These are phyloP conservation scores for Brachionus paranguensis DNA, from an alignment of 1,140 invertebrate species.

Conservation along the genomic window DNA sequence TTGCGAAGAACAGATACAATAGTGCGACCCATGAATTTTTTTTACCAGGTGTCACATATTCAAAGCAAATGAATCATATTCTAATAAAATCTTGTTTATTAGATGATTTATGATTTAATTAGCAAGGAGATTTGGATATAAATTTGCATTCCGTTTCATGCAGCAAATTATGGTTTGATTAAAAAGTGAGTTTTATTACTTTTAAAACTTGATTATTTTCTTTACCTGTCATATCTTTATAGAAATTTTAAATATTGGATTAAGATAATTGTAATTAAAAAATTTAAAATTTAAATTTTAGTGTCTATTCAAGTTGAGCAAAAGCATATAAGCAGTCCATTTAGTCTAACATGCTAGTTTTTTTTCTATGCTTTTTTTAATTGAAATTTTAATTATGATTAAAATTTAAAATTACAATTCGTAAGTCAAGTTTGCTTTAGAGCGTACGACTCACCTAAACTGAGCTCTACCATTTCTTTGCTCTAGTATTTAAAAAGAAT, in stretches of 20 bases:
- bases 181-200: constrained; percentile 3
- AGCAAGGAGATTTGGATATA: background rate
- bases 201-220: background rate
- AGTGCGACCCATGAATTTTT: background rate
- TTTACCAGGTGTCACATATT: background rate
- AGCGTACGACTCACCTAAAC: background rate
- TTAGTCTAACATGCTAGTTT: background rate
- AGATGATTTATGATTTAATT: constrained; percentile 33
- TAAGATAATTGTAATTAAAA: constrained; percentile 27
- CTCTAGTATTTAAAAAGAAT: background rate
- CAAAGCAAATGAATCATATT: constrained; percentile 7
- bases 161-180: background rate
- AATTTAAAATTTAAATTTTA: constrained; percentile 28
- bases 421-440: background rate
- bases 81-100: constrained; percentile 28
- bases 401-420: background rate
- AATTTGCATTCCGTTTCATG: constrained; percentile 10
- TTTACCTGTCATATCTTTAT: constrained; percentile 14
- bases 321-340: background rate
- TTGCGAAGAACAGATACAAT: background rate
- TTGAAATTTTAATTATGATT: background rate
- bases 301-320: background rate
- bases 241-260: constrained; percentile 20
- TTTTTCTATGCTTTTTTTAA: background rate
- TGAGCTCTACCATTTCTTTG: background rate